Evolutionary conservation across 2,888 invertebrate species (phyloP).

Genomic region (Chydorus sphaericus): DNA sequence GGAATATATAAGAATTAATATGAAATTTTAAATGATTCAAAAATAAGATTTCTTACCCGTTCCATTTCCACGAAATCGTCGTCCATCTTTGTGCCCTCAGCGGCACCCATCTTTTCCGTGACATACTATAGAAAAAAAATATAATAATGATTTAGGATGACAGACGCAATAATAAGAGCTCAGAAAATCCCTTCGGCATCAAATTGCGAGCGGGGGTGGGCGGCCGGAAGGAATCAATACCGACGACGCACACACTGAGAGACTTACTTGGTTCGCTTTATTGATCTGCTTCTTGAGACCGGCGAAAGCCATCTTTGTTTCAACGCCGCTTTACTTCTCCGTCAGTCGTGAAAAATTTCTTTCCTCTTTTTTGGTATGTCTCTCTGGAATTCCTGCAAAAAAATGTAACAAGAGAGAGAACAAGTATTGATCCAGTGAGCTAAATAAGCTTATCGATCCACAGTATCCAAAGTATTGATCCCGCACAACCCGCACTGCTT

Average conservation of each 20-base stretch:
- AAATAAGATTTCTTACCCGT: slow-evolving; percentile 50
- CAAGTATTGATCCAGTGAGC: too few species aligned
- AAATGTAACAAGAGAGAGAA: too few species aligned
- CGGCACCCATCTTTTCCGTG: slow-evolving; percentile 99
- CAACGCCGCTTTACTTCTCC: too few species aligned
- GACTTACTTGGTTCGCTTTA: slow-evolving; percentile 92
- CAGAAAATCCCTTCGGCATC: too few species aligned
- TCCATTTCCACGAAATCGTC: slow-evolving; percentile 99
- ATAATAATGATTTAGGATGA: slow-evolving; percentile 14
- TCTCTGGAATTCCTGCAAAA: too few species aligned
- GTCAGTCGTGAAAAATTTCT: too few species aligned
- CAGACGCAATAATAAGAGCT: background rate
- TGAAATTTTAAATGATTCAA: background rate
- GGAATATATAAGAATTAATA: slow-evolving; percentile 16
- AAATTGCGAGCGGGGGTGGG: background rate
- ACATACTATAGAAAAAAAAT: slow-evolving; percentile 63
- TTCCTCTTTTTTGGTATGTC: too few species aligned
- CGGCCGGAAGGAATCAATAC: slow-evolving; percentile 5
- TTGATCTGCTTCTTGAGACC: slow-evolving; percentile 98
- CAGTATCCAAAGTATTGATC: too few species aligned
- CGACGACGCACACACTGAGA: background rate
- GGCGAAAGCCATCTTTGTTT: slow-evolving; percentile 76
- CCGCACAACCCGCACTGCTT: too few species aligned
- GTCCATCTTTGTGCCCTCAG: slow-evolving; percentile 97
- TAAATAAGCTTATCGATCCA: too few species aligned